These are phyloP conservation scores for Acipenser oxyrinchus DNA, from an alignment of 2,797 vertebrate genomes.

Conservation along the genomic window DNA sequence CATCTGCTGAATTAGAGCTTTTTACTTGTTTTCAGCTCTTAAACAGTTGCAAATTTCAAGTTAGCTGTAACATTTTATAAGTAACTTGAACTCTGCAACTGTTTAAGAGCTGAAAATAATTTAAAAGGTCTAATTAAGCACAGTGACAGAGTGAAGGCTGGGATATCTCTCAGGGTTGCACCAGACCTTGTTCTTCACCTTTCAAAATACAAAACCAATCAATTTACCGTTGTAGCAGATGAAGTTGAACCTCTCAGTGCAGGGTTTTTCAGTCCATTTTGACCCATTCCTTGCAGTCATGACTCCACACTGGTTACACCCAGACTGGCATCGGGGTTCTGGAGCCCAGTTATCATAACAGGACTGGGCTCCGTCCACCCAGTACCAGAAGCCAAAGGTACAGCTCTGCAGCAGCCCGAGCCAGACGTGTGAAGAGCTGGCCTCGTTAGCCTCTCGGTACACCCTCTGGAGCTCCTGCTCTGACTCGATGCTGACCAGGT, in stretches of 20 bases:
- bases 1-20: too few species aligned
- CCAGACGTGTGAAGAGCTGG: slow-evolving; percentile 19
- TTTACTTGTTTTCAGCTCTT: too few species aligned
- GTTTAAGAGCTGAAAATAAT: too few species aligned
- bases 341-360: slow-evolving; percentile 19
- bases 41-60: too few species aligned
- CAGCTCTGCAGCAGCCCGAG: slow-evolving; percentile 15
- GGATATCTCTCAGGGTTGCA: too few species aligned
- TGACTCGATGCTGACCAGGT: slow-evolving; percentile 22
- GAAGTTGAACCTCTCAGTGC: slow-evolving; percentile 12
- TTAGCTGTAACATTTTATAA: too few species aligned
- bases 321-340: neutral
- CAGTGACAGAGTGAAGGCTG: too few species aligned
- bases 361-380: neutral
- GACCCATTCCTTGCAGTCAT: neutral
- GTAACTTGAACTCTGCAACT: too few species aligned
- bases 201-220: too few species aligned
- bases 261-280: slow-evolving; percentile 10
- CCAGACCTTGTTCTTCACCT: too few species aligned
- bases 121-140: too few species aligned
- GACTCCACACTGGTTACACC: neutral
- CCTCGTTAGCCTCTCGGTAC: neutral
- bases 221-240: slow-evolving; percentile 11
- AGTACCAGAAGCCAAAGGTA: slow-evolving; percentile 12
- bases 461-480: slow-evolving; percentile 13